phyloP scores from a whole-genome alignment of 2,888 invertebrate species.

The Meiosimyza platycephala region DNA sequence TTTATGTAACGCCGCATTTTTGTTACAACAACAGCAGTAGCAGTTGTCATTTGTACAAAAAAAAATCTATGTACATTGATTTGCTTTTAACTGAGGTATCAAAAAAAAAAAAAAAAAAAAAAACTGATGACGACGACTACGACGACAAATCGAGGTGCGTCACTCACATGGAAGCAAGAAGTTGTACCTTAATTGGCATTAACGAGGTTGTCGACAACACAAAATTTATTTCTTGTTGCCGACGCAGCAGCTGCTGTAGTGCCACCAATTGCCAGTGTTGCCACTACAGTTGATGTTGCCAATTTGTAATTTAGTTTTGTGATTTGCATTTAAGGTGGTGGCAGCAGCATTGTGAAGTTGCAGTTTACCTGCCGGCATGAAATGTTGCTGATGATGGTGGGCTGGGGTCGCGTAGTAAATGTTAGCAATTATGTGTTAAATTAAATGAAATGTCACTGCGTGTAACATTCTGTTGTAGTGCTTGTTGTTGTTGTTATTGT shows the following conservation, averaged over 20 bases:
- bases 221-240: constrained; percentile 20
- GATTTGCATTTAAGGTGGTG: background rate
- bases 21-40: background rate
- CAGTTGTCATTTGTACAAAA: constrained; percentile 1
- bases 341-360: constrained; percentile 6
- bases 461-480: constrained; percentile 5
- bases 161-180: background rate
- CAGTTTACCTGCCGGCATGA: background rate
- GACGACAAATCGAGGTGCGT: constrained; percentile 4
- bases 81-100: constrained; percentile 1
- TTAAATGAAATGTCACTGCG: constrained; percentile 28
- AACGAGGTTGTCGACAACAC: constrained; percentile 14
- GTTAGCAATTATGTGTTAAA: constrained; percentile 18
- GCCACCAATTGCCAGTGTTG: too few species aligned
- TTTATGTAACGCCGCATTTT: background rate
- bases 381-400: too few species aligned
- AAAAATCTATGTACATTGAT: constrained; percentile 5
- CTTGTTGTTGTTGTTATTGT: background rate
- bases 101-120: too few species aligned
- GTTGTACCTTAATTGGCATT: constrained; percentile 14
- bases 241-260: background rate
- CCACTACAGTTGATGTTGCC: background rate
- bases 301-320: background rate
- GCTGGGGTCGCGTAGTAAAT: background rate
- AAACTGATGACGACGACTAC: too few species aligned